Evolutionary conservation across 2,113 vertebrate species (phyloP).

Genomic region (Tychaedon coryphoeus): DNA sequence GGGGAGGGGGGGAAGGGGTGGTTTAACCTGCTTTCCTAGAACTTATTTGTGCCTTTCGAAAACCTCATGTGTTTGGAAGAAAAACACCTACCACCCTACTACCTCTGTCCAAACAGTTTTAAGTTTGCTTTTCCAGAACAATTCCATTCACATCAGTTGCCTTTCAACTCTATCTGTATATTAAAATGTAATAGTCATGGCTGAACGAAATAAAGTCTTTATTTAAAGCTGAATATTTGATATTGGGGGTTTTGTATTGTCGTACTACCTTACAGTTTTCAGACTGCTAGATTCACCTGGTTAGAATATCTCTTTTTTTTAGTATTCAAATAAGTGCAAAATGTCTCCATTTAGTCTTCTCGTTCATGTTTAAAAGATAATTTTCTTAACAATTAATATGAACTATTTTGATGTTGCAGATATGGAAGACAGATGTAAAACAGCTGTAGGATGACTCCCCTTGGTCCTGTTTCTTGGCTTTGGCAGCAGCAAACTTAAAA

Average conservation of each 20-base stretch:
- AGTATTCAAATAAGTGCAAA: background rate
- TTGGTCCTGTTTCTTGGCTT: background rate
- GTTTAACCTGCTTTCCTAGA: background rate
- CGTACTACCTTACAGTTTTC: background rate
- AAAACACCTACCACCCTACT: background rate
- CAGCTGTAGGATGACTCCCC: background rate
- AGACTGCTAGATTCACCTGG: background rate
- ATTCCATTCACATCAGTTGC: background rate
- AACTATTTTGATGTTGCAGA: background rate
- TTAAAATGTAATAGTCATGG: background rate
- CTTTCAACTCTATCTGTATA: background rate
- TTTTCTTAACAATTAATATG: background rate
- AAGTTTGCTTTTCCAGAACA: background rate
- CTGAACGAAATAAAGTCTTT: background rate
- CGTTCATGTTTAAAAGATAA: background rate
- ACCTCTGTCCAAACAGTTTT: background rate
- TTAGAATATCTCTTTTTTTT: background rate
- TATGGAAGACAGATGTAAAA: background rate
- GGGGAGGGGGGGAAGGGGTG: fast-evolving
- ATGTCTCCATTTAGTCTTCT: background rate
- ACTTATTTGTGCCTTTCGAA: background rate
- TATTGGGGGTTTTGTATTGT: background rate
- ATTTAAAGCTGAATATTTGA: background rate
- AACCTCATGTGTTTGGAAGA: background rate
- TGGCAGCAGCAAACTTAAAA: background rate